A percentile compares a stretch with the other conserved stretches of the same genome.
Conservation (phyloP, 1,140 invertebrate species). For the Drosophila pallidifrons region DNA sequence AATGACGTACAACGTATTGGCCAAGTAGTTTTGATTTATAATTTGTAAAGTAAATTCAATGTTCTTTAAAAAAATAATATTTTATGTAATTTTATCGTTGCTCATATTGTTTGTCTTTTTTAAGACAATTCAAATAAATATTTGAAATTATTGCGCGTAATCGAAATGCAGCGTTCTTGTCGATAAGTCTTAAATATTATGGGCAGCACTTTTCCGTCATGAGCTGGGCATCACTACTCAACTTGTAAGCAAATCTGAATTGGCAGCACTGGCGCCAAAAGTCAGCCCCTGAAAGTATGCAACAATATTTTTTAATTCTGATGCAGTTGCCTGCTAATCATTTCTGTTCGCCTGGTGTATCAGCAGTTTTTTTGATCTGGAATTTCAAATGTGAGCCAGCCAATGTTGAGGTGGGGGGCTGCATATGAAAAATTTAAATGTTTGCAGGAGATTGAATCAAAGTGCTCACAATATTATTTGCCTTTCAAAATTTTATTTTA, state of each 20-base stretch:
- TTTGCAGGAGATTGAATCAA: constrained; percentile 4
- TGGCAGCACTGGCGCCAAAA: constrained; percentile 9
- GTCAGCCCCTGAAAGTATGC: constrained; percentile 28
- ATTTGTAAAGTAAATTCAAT: constrained; percentile 49
- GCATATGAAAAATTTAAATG: not conserved
- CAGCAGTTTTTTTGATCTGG: constrained; percentile 25
- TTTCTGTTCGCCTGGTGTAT: constrained; percentile 31
- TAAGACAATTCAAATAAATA: constrained; percentile 13
- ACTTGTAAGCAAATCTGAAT: not conserved
- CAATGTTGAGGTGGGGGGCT: not conserved
- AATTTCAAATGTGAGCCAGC: not conserved
- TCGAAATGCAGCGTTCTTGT: not conserved
- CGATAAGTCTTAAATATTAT: not conserved
- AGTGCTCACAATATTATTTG: not conserved
- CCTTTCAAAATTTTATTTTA: too few species aligned
- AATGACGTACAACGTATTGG: constrained; percentile 47
- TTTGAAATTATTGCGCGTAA: constrained; percentile 7
- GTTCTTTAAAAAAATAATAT: constrained; percentile 12
- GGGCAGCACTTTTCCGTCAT: not conserved
- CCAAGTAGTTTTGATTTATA: constrained; percentile 43
- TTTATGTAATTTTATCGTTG: constrained; percentile 9
- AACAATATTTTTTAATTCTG: not conserved
- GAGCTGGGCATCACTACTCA: not conserved
- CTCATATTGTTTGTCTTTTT: constrained; percentile 8
- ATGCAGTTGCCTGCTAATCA: constrained; percentile 20